A percentile compares a stretch with the other conserved stretches of the same genome.
Evolutionary conservation across 2,797 vertebrate species (phyloP).

Genomic region (Poeciliopsis gracilis): DNA sequence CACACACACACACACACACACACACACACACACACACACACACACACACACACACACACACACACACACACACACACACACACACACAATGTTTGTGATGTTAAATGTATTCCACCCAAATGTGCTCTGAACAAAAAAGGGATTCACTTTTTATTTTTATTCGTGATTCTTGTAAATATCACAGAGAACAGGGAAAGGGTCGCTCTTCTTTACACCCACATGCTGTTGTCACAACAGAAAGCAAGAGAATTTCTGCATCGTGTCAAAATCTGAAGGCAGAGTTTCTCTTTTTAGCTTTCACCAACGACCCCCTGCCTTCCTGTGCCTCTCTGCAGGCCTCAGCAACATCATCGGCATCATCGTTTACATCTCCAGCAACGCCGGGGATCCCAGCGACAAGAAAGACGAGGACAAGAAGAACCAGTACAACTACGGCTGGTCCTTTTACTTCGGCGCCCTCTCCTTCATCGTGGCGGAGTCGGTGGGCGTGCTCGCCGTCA

Average conservation of each 20-base stretch:
- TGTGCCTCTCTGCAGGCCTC: constrained; percentile 79
- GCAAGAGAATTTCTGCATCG: neutral
- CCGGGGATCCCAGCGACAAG: constrained; percentile 94
- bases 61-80: neutral
- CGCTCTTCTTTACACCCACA: constrained; percentile 8
- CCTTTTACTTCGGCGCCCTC: constrained; percentile 95
- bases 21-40: no score
- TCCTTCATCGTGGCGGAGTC: constrained; percentile 97
- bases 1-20: neutral
- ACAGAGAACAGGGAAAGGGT: neutral
- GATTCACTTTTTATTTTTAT: neutral
- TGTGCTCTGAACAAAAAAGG: neutral
- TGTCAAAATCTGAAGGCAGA: constrained; percentile 1
- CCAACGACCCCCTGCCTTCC: neutral
- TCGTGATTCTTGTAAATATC: neutral
- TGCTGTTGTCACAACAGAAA: neutral
- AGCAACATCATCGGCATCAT: constrained; percentile 99
- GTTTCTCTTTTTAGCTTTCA: neutral
- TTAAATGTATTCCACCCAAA: neutral
- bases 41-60: no score
- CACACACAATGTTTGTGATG: constrained; percentile 1
- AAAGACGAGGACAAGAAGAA: constrained; percentile 95
- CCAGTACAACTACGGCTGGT: constrained; percentile 96
- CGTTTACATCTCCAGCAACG: constrained; percentile 97
- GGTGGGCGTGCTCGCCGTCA: constrained; percentile 93